Evolutionary conservation across 2,888 invertebrate species (phyloP).

Genomic region (Tetramorium bicarinatum): DNA sequence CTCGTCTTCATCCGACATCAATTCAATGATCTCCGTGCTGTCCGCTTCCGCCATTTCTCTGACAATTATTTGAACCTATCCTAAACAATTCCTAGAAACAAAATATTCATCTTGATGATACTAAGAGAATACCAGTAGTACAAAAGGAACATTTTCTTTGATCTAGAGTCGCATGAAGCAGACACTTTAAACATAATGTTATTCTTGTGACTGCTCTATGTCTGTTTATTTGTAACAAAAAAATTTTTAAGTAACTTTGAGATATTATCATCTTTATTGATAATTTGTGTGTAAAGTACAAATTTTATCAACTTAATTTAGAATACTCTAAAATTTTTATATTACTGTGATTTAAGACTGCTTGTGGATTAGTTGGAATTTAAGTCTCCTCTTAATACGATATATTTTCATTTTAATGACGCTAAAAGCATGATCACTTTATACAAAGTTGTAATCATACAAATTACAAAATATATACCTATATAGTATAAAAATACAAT

Average conservation of each 20-base stretch:
- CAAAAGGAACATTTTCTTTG: not conserved
- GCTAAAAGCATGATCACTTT: too few relatives aligned
- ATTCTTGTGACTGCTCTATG: not conserved
- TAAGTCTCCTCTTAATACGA: not conserved
- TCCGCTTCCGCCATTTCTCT: not conserved
- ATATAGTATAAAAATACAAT: too few relatives aligned
- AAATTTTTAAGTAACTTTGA: not conserved
- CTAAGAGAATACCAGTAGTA: not conserved
- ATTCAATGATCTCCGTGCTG: conserved; percentile 87
- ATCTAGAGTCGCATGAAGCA: not conserved
- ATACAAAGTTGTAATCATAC: too few relatives aligned
- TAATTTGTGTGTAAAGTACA: not conserved
- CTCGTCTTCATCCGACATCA: conserved; percentile 88
- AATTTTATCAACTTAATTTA: not conserved
- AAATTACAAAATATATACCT: too few relatives aligned
- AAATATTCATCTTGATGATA: not conserved
- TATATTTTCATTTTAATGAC: not conserved
- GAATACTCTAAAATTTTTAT: not conserved
- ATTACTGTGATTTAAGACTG: not conserved
- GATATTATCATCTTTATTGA: not conserved
- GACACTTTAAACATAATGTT: not conserved
- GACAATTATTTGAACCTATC: not conserved
- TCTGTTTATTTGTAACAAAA: not conserved
- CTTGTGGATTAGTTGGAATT: not conserved
- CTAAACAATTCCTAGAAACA: not conserved